Percentiles rank a stretch among this genome's conserved stretches.
Conservation (phyloP, 2,797 vertebrate genomes). For the Steatocranus sp. region DNA sequence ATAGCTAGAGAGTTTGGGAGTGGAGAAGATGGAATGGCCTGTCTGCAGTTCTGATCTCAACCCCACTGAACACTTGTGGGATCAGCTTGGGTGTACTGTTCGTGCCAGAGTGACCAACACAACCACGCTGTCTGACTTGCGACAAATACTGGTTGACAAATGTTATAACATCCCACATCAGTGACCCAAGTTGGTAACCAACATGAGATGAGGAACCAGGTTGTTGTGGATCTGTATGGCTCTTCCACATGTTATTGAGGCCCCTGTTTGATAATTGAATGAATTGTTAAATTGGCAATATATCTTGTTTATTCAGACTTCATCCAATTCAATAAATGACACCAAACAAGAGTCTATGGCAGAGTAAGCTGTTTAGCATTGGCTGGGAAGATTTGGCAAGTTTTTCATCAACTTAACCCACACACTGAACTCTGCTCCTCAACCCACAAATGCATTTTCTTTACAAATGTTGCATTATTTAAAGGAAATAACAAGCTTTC, state of each 20-base stretch:
- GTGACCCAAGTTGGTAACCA: neutral
- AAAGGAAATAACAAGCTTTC: neutral
- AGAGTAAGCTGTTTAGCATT: neutral
- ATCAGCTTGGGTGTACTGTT: neutral
- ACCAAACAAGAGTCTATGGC: neutral
- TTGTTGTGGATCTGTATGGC: neutral
- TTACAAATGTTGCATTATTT: neutral
- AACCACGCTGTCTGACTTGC: neutral
- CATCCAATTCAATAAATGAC: neutral
- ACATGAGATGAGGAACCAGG: neutral
- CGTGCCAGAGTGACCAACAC: neutral
- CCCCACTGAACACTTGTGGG: too few species aligned
- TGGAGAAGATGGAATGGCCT: too few species aligned
- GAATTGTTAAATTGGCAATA: neutral
- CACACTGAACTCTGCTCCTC: neutral
- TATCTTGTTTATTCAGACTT: neutral
- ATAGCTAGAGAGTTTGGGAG: too few species aligned
- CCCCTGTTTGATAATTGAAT: neutral
- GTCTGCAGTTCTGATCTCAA: too few species aligned
- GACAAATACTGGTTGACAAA: neutral
- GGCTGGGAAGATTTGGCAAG: neutral
- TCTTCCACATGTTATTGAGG: neutral
- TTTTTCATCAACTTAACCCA: neutral
- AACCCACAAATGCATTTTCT: neutral
- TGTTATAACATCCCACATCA: neutral